Percentiles rank a stretch among this genome's conserved stretches.
Conservation (phyloP, 2,113 vertebrate genomes). For the Murina feae region DNA sequence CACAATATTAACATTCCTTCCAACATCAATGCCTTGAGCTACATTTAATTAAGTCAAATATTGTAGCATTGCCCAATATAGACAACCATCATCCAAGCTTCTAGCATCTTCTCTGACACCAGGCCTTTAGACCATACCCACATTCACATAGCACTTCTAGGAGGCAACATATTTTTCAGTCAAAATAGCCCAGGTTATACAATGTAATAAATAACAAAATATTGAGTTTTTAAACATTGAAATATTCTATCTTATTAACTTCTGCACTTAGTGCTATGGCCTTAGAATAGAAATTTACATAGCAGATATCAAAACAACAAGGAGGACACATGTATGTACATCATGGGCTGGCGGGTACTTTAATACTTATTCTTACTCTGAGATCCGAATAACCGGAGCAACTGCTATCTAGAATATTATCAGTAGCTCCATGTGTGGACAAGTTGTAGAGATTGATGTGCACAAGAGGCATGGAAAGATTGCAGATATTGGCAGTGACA, state of each 20-base stretch:
- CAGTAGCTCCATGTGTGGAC: not conserved
- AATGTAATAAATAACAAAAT: not conserved
- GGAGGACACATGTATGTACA: not conserved
- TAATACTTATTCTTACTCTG: not conserved
- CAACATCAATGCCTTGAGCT: not conserved
- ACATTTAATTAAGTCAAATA: not conserved
- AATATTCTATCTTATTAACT: not conserved
- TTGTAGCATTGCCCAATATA: not conserved
- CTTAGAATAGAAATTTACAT: not conserved
- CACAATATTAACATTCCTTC: not conserved
- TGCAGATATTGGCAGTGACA: not conserved
- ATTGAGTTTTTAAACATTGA: not conserved
- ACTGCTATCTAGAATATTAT: not conserved
- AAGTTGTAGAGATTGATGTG: not conserved
- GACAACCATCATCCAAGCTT: not conserved
- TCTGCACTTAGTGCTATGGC: not conserved
- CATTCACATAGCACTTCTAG: not conserved
- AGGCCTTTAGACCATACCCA: not conserved
- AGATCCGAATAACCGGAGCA: not conserved
- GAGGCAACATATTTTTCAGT: not conserved
- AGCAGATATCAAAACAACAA: not conserved
- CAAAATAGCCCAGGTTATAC: not conserved
- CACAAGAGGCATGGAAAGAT: rapidly evolving
- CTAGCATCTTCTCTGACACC: not conserved
- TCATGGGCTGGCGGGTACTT: not conserved